Base-by-base conservation (phyloP, 2,888 invertebrate species). In the Melinaea menophilus region DNA sequence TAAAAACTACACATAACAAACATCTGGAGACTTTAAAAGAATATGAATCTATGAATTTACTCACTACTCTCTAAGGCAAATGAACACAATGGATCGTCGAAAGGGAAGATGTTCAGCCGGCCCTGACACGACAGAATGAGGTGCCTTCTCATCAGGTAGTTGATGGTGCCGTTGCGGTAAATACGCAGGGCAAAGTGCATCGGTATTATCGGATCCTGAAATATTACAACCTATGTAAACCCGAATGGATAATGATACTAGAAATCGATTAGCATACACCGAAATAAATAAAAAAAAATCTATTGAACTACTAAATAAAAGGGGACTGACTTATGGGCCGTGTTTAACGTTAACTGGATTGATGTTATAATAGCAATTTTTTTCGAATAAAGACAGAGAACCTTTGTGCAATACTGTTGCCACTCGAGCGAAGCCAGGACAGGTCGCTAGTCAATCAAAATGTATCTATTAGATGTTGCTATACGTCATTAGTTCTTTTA, bases 31-130 rank as follows among this genome's bases (percentile, higher is more conserved):
- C 2, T 2, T 5, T 31, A 51, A 31, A 51, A 51, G 0, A 51
- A 3, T 51, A 51, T 48, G 48, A 48, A n/a, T 31, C 58, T 67
- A 64, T 62, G 62, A 63, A 63, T 74, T 75, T 81, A 96, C 97
- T 97, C 93, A 97, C 97, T 97, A 92, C 97, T 97, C 93, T 98
- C 97, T 93, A 98, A 95, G 82, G 97, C 96, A 92, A 98, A 98
- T 90, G 96, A 96, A 93, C 98, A 98, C 91, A 95, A 93, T 77
- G 97, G 97, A 93, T 97, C 97, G 88, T 98, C 98, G 89, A 98
- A 98, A 76, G 98, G 98, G 92, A 97, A 98, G 90, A 98, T 97
- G 87, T 97, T 96, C 82, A 97, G 93, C 88, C 96, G 95, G 83
- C 98, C 98, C 90, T 97, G 96, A 90, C 98, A 98, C 79, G 97